phyloP scores from a whole-genome alignment of 2,113 vertebrate genomes.

The Triplophysa dalaica region DNA sequence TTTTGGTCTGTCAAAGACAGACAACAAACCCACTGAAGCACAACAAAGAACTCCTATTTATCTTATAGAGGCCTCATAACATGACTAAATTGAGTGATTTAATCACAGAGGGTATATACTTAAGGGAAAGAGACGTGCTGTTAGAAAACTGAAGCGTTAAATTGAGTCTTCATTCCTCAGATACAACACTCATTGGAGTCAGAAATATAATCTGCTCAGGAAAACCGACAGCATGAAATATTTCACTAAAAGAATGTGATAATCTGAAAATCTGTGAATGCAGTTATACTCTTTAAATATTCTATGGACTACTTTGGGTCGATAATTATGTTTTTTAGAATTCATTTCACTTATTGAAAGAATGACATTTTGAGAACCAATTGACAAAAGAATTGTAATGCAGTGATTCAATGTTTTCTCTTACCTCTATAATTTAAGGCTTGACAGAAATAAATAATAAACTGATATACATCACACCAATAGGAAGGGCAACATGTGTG shows the following conservation, averaged over 20 bases:
- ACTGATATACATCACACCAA: too few relatives aligned
- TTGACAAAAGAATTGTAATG: too few relatives aligned
- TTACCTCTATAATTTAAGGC: too few relatives aligned
- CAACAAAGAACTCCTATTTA: neutral
- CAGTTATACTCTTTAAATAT: too few relatives aligned
- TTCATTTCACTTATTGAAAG: too few relatives aligned
- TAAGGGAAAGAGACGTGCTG: neutral
- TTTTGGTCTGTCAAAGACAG: conserved; percentile 15
- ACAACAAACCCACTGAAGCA: neutral
- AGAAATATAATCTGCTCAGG: neutral
- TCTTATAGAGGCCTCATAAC: neutral
- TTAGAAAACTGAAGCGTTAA: neutral
- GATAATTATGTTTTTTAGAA: too few relatives aligned
- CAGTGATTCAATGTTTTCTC: too few relatives aligned
- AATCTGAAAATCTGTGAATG: neutral
- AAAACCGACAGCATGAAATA: neutral
- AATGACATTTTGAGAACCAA: too few relatives aligned
- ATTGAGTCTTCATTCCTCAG: neutral
- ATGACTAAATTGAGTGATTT: conserved; percentile 6
- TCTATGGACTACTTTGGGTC: too few relatives aligned
- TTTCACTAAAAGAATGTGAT: neutral
- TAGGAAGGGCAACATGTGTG: neutral
- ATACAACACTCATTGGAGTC: neutral
- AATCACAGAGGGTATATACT: conserved; percentile 6
- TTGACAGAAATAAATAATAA: too few relatives aligned